phyloP scores from a whole-genome alignment of 1,140 invertebrate genomes.

The Macrobrachium nipponense region DNA sequence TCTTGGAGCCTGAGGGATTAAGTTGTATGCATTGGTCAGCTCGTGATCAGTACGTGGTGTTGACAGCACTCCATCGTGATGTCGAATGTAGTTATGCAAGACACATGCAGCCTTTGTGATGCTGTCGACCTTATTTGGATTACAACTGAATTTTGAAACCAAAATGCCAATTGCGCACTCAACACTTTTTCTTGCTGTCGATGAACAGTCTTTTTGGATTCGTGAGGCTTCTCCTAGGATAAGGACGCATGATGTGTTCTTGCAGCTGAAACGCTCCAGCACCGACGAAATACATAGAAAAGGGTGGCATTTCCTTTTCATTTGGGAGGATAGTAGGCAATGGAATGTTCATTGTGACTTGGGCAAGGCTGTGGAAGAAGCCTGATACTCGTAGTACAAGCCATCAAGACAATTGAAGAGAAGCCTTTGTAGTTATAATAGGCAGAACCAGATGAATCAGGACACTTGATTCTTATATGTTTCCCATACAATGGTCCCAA shows the following conservation, averaged over 20 bases:
- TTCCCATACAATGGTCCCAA: constrained; percentile 35
- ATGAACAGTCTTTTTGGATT: constrained; percentile 43
- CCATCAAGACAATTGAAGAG: constrained; percentile 28
- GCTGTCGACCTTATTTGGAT: constrained; percentile 39
- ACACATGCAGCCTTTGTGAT: constrained; percentile 30
- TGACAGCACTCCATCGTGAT: constrained; percentile 33
- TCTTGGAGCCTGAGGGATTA: constrained; percentile 39
- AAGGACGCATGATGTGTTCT: constrained; percentile 36
- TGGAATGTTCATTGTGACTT: constrained; percentile 31
- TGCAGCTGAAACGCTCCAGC: constrained; percentile 34
- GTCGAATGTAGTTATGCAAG: constrained; percentile 31
- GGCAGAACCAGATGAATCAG: constrained; percentile 25
- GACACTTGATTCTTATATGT: constrained; percentile 35
- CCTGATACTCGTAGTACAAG: constrained; percentile 29
- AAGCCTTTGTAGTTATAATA: no score
- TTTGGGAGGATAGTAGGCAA: constrained; percentile 3
- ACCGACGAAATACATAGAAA: neutral
- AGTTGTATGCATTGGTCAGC: constrained; percentile 41
- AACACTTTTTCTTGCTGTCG: constrained; percentile 34
- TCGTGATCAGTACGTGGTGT: constrained; percentile 37
- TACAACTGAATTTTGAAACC: no score
- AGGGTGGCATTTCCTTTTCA: no score
- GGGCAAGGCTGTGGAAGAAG: neutral
- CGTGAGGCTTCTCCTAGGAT: constrained; percentile 28
- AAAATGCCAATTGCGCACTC: constrained; percentile 38